Evolutionary conservation across 2,888 invertebrate species (phyloP).

Genomic region (Nineta flava): DNA sequence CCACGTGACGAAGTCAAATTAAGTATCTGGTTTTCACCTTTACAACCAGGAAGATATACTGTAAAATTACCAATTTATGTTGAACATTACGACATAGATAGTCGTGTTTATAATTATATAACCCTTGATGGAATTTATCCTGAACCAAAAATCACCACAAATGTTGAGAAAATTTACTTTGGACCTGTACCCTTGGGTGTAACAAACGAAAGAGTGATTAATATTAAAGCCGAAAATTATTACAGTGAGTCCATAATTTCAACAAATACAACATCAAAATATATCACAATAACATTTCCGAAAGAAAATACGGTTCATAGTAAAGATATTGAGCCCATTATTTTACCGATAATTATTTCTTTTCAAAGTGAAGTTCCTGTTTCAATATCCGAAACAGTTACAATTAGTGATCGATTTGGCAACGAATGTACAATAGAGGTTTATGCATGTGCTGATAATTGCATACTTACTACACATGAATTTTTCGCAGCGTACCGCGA

Average conservation of each 20-base stretch:
- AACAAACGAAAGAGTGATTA: background rate
- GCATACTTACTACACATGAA: too few relatives aligned
- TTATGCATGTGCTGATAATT: too few relatives aligned
- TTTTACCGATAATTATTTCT: background rate
- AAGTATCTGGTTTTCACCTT: background rate
- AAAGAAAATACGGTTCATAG: background rate
- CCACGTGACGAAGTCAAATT: background rate
- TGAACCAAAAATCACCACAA: background rate
- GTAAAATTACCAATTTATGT: background rate
- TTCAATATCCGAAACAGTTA: too few relatives aligned
- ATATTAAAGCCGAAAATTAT: background rate
- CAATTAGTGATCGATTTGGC: too few relatives aligned
- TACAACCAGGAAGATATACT: background rate
- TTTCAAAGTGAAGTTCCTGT: background rate
- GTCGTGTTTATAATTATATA: background rate
- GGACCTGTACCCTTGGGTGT: background rate
- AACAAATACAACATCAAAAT: background rate
- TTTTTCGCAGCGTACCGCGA: too few relatives aligned
- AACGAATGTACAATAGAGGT: too few relatives aligned
- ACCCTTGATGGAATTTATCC: background rate
- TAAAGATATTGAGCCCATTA: background rate
- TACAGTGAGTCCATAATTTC: background rate
- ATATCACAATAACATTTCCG: background rate
- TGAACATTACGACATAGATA: background rate
- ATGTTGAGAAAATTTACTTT: background rate